Evolutionary conservation across 1,140 invertebrate species (phyloP), one percentile per base, ranked within the genome.

Genomic region (Capitella teleta): DNA sequence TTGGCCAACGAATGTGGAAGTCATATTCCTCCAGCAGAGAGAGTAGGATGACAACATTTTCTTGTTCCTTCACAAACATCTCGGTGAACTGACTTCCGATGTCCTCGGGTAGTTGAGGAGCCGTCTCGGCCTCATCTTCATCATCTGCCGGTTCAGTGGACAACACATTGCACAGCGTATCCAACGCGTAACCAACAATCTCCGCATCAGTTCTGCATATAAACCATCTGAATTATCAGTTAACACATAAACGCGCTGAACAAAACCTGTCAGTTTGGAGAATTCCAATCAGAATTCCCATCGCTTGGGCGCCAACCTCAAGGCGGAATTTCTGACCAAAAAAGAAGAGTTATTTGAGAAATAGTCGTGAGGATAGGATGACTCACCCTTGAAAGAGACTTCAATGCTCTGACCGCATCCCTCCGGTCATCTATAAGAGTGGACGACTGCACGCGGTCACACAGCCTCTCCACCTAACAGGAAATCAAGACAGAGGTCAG

Each of bases 1-100:
- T 67, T 19, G 90, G 85, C 72, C 87, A 84, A 58, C 92, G 77
- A 0, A 97, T 87, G 68, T 79, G 79, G 65, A 94, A 97, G 67
- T 96, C 90, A 73, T 87, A 95, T 67, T 96, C 73, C 65, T 95
- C 93, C n/a, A 98, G 69, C 43, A 94, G 80, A 38, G 83, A 80
- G 51, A 99, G 72, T 2, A 98, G 75, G 10, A 91, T 67, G 41
- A 80, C 77, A 16, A 98, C 82, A 72, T 91, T 92, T 52, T 92
- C 86, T 14, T 80, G 73, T 57, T 86, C 82, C 72, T 98, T 97
- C 5, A 96, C 85, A 64, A 97, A 95, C 76, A 98, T 96, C 77
- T 98, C 95, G 4, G 95, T 95, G 64, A 99, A 98, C 66, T 96
- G 89, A 64, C 88, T 86, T 8, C 94, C 93, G 42, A 85, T 67